These are phyloP conservation scores for Drosophila nigromelanica DNA, from an alignment of 1,140 invertebrate genomes.

Conservation along the genomic window DNA sequence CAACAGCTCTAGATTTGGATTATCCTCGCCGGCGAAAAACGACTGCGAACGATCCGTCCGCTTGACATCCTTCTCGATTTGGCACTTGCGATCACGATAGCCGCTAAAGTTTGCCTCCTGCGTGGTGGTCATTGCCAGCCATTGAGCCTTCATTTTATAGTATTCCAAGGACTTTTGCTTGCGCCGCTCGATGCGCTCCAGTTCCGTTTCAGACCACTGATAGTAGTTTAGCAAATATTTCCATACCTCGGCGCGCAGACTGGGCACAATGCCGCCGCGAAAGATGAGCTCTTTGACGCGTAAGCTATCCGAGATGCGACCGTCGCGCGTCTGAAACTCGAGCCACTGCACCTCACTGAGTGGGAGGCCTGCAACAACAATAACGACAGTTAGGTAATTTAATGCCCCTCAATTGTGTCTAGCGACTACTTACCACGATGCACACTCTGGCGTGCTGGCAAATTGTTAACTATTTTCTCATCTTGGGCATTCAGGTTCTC, in stretches of 20 bases:
- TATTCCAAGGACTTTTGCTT: conserved; percentile 94
- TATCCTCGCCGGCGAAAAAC: conserved; percentile 96
- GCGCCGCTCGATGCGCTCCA: conserved; percentile 88
- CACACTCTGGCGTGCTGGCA: conserved; percentile 69
- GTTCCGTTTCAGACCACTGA: conserved; percentile 91
- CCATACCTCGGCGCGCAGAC: conserved; percentile 94
- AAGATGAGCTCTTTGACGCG: conserved; percentile 93
- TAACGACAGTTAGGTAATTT: not conserved
- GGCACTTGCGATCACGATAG: conserved; percentile 95
- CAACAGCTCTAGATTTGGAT: conserved; percentile 93
- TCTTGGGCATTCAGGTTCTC: conserved; percentile 76
- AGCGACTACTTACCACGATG: conserved; percentile 51
- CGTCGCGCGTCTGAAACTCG: conserved; percentile 90
- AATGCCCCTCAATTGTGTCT: not conserved
- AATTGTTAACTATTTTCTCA: conserved; percentile 74
- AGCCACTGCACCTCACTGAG: conserved; percentile 92
- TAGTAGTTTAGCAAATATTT: conserved; percentile 97
- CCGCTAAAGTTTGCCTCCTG: conserved; percentile 96
- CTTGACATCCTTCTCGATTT: conserved; percentile 99
- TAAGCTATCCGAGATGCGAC: conserved; percentile 89
- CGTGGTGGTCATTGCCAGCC: conserved; percentile 93
- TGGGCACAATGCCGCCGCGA: conserved; percentile 90
- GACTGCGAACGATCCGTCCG: conserved; percentile 96
- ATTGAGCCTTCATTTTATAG: conserved; percentile 98
- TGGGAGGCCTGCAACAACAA: conserved; percentile 83